phyloP scores from a whole-genome alignment of 2,113 vertebrate genomes.

The Labeo rohita region DNA sequence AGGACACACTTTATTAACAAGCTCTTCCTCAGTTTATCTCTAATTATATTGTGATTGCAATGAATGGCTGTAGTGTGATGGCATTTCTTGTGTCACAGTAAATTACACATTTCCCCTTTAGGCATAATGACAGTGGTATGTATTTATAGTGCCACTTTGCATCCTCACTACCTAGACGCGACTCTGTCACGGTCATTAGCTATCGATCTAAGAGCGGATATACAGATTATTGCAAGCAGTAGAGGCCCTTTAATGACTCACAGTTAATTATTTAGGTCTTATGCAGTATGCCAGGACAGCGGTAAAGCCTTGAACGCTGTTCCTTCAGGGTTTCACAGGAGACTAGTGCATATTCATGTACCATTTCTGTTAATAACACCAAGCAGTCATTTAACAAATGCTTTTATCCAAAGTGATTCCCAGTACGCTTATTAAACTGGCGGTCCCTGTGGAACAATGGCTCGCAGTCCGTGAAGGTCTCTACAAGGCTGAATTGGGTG shows the following conservation, averaged over 20 bases:
- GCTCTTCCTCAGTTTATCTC: background rate
- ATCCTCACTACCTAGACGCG: conserved; percentile 14
- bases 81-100: background rate
- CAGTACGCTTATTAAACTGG: background rate
- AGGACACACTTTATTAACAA: background rate
- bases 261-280: conserved; percentile 52
- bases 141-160: conserved; percentile 51
- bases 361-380: background rate
- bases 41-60: background rate
- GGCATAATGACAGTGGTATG: background rate
- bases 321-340: background rate
- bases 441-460: background rate
- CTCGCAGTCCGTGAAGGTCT: background rate
- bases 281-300: background rate
- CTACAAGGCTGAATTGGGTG: background rate
- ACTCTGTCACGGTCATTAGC: conserved; percentile 21
- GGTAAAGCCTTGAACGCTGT: background rate
- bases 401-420: background rate
- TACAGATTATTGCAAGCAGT: conserved; percentile 55
- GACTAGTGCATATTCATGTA: background rate
- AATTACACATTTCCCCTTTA: conserved; percentile 6
- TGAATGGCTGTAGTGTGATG: background rate
- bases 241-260: conserved; percentile 51
- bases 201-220: conserved; percentile 63
- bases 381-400: background rate